Percentiles rank a stretch among this genome's conserved stretches.
phyloP scores from a whole-genome alignment of 2,888 invertebrate genomes.

The Sarcophaga variegata region DNA sequence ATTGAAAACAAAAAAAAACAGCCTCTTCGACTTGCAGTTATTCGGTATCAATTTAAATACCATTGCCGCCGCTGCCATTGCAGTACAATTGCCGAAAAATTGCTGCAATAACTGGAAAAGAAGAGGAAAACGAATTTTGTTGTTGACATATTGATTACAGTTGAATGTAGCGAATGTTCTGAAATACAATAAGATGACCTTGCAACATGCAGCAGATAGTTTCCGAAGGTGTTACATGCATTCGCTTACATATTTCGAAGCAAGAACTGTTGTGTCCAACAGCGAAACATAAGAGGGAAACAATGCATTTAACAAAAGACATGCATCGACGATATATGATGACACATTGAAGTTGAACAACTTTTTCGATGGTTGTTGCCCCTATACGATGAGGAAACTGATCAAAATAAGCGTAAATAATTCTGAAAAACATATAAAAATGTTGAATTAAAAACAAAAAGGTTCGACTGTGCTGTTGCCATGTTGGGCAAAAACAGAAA shows the following conservation, averaged over 20 bases:
- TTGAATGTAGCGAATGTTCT: slow-evolving; percentile 30
- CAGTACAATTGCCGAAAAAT: background rate
- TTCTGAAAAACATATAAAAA: slow-evolving; percentile 32
- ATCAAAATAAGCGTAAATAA: slow-evolving; percentile 29
- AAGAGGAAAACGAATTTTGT: background rate
- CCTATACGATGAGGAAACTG: slow-evolving; percentile 42
- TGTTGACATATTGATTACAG: slow-evolving; percentile 41
- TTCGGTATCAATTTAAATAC: background rate
- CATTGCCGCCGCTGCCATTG: background rate
- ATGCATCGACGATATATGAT: slow-evolving; percentile 32
- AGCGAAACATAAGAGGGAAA: background rate
- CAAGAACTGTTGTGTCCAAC: slow-evolving; percentile 7
- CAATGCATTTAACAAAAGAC: background rate
- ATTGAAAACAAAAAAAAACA: background rate
- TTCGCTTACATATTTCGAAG: background rate
- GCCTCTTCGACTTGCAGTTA: background rate
- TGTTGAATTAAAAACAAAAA: slow-evolving; percentile 13
- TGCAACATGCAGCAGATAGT: slow-evolving; percentile 37
- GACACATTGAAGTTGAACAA: slow-evolving; percentile 63
- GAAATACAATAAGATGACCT: slow-evolving; percentile 57
- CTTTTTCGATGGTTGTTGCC: slow-evolving; percentile 38
- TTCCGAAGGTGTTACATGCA: slow-evolving; percentile 1
- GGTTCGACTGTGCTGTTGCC: slow-evolving; percentile 14
- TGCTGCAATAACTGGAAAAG: background rate
- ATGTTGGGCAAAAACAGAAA: background rate